A percentile compares a stretch with the other conserved stretches of the same genome.
These are phyloP conservation scores for Calliphora vicina DNA, from an alignment of 1,140 invertebrate genomes.

Conservation along the genomic window DNA sequence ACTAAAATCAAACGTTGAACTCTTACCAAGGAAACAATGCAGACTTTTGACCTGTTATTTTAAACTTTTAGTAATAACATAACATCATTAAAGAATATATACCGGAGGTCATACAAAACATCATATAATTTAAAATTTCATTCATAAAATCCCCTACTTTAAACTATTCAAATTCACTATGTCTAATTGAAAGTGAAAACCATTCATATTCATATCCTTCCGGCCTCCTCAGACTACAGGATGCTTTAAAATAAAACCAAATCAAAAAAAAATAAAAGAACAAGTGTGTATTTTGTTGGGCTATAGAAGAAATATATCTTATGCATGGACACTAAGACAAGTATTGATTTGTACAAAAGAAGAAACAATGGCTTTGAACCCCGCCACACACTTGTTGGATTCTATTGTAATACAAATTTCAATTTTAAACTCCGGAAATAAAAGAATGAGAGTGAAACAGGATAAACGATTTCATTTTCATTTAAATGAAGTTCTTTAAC, in stretches of 20 bases:
- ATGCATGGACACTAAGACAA: too few species aligned
- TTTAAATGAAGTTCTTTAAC: neutral
- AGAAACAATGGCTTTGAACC: too few species aligned
- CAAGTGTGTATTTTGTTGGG: neutral
- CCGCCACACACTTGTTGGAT: neutral
- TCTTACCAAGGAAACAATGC: neutral
- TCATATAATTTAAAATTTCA: neutral
- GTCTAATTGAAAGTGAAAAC: slow-evolving; percentile 1
- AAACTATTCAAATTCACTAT: neutral
- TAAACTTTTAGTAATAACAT: neutral
- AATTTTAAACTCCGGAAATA: neutral
- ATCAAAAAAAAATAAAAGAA: neutral
- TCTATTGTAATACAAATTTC: neutral
- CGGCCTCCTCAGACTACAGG: neutral
- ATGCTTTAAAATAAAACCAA: neutral
- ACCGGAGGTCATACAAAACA: neutral
- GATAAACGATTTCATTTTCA: neutral
- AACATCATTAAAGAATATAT: neutral
- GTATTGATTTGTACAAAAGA: too few species aligned
- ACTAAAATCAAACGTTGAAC: too few species aligned
- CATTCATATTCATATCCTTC: neutral
- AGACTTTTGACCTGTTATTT: neutral
- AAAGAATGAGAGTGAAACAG: neutral
- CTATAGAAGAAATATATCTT: too few species aligned
- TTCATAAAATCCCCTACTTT: neutral